A percentile compares a stretch with the other conserved stretches of the same genome.
These are phyloP conservation scores for Zeuzera pyrina DNA, from an alignment of 2,888 invertebrate genomes.

Conservation along the genomic window DNA sequence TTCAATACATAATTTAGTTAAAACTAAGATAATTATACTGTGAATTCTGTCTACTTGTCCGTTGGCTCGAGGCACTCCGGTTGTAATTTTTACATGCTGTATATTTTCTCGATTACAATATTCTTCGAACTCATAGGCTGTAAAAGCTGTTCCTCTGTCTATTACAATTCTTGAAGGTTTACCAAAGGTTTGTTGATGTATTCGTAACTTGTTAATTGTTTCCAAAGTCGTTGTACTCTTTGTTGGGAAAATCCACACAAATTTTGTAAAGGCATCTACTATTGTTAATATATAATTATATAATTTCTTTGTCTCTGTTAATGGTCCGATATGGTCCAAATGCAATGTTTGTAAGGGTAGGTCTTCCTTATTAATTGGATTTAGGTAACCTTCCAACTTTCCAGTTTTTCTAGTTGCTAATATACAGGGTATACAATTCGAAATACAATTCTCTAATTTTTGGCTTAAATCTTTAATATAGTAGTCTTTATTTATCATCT, in stretches of 20 bases:
- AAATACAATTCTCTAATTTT: constrained; percentile 15
- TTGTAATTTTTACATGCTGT: constrained; percentile 23
- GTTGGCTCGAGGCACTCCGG: constrained; percentile 28
- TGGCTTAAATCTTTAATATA: constrained; percentile 11
- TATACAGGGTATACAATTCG: constrained; percentile 18
- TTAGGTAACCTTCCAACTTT: constrained; percentile 28
- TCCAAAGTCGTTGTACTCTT: constrained; percentile 27
- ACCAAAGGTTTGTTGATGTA: constrained; percentile 29
- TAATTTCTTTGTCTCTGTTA: constrained; percentile 22
- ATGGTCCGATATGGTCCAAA: constrained; percentile 31
- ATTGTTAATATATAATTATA: constrained; percentile 29
- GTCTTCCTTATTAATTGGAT: constrained; percentile 27
- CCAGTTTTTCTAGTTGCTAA: constrained; percentile 13
- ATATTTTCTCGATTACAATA: constrained; percentile 33
- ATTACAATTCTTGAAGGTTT: constrained; percentile 30
- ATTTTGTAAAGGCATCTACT: constrained; percentile 30
- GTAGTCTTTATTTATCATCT: constrained; percentile 13
- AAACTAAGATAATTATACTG: constrained; percentile 23
- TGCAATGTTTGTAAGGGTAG: constrained; percentile 26
- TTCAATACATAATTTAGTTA: too few species aligned
- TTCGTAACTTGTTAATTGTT: constrained; percentile 21
- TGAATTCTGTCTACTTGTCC: constrained; percentile 29
- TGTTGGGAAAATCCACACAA: constrained; percentile 28
- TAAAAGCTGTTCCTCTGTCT: constrained; percentile 34
- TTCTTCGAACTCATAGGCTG: constrained; percentile 24